A percentile compares a stretch with the other conserved stretches of the same genome.
Evolutionary conservation across 2,888 invertebrate genomes (phyloP).

Genomic region (Pyrrhia umbra): DNA sequence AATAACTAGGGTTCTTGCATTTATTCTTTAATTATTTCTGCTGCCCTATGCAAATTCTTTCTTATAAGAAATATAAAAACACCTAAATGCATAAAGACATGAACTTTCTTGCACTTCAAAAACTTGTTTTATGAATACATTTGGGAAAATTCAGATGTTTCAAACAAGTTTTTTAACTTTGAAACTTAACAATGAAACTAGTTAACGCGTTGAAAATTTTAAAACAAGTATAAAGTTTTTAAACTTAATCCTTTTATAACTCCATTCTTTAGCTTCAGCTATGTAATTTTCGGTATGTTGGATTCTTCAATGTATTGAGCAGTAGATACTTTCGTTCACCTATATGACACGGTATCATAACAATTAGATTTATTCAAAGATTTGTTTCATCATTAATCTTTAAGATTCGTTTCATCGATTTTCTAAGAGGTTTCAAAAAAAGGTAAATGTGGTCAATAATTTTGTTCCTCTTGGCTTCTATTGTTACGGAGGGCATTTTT

Average conservation of each 20-base stretch:
- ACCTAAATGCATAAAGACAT: not conserved
- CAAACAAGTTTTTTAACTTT: slow-evolving; percentile 32
- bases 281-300: slow-evolving; percentile 9
- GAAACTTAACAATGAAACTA: slow-evolving; percentile 28
- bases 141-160: slow-evolving; percentile 4
- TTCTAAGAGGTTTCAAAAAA: too few species aligned
- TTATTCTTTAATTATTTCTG: not conserved
- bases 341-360: too few species aligned
- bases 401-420: too few species aligned
- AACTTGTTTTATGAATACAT: slow-evolving; percentile 18
- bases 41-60: not conserved
- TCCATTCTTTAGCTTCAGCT: slow-evolving; percentile 13
- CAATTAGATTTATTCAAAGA: too few species aligned
- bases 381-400: too few species aligned
- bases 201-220: slow-evolving; percentile 38
- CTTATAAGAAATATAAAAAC: not conserved
- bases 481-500: too few species aligned
- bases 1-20: too few species aligned
- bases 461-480: too few species aligned
- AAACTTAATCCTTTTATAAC: slow-evolving; percentile 27
- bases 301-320: not conserved
- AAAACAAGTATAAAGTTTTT: slow-evolving; percentile 19
- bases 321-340: too few species aligned
- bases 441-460: too few species aligned
- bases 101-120: not conserved